These are phyloP conservation scores for Pyrocephalus nanus DNA, from an alignment of 2,797 vertebrate species.

Conservation along the genomic window DNA sequence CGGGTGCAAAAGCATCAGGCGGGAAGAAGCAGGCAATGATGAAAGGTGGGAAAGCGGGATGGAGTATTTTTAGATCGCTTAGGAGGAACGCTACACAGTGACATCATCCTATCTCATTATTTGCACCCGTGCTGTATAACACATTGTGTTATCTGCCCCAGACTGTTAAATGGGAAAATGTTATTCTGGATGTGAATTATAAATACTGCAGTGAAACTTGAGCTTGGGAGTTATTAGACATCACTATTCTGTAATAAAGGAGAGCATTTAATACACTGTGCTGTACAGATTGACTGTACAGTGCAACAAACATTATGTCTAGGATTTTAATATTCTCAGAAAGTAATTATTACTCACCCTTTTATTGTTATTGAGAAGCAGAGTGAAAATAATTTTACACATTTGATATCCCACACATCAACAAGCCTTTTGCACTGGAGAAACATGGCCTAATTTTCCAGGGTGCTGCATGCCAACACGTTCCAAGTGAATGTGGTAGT, in stretches of 20 bases:
- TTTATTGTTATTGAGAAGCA: constrained; percentile 54
- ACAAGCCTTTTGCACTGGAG: constrained; percentile 41
- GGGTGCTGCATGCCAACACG: neutral
- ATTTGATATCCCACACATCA: constrained; percentile 45
- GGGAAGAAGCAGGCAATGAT: constrained; percentile 44
- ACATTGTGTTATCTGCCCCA: constrained; percentile 32
- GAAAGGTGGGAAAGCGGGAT: constrained; percentile 65
- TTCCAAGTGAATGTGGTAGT: neutral
- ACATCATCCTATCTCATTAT: constrained; percentile 66
- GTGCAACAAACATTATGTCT: constrained; percentile 23
- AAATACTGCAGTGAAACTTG: constrained; percentile 48
- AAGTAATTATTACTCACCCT: constrained; percentile 62
- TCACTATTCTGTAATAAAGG: constrained; percentile 53
- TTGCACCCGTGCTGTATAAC: constrained; percentile 44
- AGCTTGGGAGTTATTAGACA: constrained; percentile 52
- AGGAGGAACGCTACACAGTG: constrained; percentile 25
- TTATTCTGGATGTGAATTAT: constrained; percentile 64
- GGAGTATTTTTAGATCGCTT: constrained; percentile 67
- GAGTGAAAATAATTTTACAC: constrained; percentile 60
- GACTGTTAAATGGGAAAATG: constrained; percentile 61
- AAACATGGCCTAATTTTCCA: constrained; percentile 58
- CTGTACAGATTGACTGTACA: neutral
- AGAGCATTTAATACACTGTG: constrained; percentile 42
- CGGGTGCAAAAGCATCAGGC: constrained; percentile 59
- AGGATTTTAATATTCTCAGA: constrained; percentile 55